A percentile compares a stretch with the other conserved stretches of the same genome.
These are phyloP conservation scores for Apodemus sylvaticus DNA, from an alignment of 2,113 vertebrate species.

Conservation along the genomic window DNA sequence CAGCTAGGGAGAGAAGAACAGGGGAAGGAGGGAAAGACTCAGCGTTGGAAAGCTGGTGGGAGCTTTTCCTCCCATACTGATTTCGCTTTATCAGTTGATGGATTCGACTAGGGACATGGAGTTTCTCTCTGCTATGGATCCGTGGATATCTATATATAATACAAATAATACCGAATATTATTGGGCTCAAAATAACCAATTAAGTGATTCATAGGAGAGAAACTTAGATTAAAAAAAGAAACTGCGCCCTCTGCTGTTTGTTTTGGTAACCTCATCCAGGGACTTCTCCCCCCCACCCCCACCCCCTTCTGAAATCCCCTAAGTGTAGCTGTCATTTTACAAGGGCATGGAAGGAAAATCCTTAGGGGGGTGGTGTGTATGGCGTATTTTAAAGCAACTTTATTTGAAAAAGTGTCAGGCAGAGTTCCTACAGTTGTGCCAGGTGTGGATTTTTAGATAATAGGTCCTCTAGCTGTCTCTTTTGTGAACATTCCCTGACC, in stretches of 20 bases:
- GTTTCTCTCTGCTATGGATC: conserved; percentile 56
- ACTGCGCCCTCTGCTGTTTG: conserved; percentile 82
- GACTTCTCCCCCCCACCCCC: accelerated
- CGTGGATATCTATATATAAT: conserved; percentile 67
- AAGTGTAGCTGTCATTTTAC: conserved; percentile 48
- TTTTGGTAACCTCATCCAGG: conserved; percentile 40
- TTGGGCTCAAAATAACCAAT: conserved; percentile 81
- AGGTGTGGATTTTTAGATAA: not conserved
- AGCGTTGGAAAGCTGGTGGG: conserved; percentile 23
- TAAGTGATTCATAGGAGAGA: conserved; percentile 74
- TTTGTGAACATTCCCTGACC: not conserved
- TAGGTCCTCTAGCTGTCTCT: not conserved
- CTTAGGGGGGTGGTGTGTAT: not conserved
- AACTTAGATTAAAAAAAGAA: conserved; percentile 80
- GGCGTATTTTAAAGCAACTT: conserved; percentile 64
- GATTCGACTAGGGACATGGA: not conserved
- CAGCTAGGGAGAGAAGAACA: conserved; percentile 41
- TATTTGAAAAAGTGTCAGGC: not conserved
- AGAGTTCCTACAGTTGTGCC: not conserved
- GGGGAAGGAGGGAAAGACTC: not conserved
- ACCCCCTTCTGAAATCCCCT: not conserved
- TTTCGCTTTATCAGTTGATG: not conserved
- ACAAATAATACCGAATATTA: conserved; percentile 75
- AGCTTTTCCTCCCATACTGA: conserved; percentile 13
- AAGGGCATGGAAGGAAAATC: conserved; percentile 29